phyloP scores from a whole-genome alignment of 2,888 invertebrate genomes.

The Strigamia maritima region DNA sequence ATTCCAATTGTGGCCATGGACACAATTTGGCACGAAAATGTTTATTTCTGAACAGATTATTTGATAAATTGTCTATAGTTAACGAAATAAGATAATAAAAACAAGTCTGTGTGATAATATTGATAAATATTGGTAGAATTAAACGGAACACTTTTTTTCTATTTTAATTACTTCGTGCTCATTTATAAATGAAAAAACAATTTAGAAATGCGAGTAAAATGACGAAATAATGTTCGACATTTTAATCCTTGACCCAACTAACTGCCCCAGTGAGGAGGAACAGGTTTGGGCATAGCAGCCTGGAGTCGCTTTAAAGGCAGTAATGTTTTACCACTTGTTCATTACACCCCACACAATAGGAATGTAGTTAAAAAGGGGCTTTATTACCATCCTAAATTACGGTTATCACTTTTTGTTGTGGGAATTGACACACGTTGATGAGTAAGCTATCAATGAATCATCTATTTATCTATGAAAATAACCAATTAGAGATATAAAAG shows the following conservation, averaged over 20 bases:
- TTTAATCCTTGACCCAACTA: slow-evolving; percentile 8
- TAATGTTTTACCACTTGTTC: not conserved
- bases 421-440: not conserved
- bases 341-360: slow-evolving; percentile 1
- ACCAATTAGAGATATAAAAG: not conserved
- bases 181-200: not conserved
- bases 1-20: not conserved
- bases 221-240: slow-evolving; percentile 22
- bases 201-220: not conserved
- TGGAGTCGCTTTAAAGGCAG: not conserved
- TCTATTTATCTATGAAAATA: not conserved
- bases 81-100: not conserved
- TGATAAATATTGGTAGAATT: no score
- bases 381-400: not conserved
- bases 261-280: slow-evolving; percentile 8
- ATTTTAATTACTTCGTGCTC: not conserved
- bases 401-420: not conserved
- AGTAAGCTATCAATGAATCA: slow-evolving; percentile 11
- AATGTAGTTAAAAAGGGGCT: not conserved
- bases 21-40: not conserved
- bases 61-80: not conserved
- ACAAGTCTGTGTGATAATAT: not conserved
- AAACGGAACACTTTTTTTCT: no score
- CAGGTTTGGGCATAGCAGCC: not conserved
- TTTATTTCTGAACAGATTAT: not conserved